Conservation (phyloP, 2,113 vertebrate species). For the Climacteris rufus region DNA sequence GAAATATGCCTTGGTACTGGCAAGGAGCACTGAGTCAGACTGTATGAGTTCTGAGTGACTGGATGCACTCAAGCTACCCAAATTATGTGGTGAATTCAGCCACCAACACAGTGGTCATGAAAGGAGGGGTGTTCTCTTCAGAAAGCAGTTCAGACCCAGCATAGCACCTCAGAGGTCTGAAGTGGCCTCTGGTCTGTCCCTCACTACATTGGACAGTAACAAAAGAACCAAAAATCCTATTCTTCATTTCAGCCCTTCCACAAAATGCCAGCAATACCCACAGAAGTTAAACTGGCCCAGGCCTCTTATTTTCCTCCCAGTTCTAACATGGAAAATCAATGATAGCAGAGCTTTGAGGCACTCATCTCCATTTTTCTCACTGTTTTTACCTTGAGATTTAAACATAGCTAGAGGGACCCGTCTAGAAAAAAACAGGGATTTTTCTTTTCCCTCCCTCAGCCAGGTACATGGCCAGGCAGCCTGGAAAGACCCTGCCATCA, state of each 20-base stretch:
- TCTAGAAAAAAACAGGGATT: neutral
- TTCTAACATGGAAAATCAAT: neutral
- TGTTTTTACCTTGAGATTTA: neutral
- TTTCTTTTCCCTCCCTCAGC: neutral
- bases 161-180: neutral
- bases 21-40: neutral
- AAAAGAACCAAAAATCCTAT: neutral
- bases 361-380: neutral
- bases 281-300: neutral
- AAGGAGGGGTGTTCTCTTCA: neutral
- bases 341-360: neutral
- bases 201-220: neutral
- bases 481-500: fast-evolving
- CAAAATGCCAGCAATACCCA: neutral
- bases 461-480: neutral
- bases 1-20: neutral
- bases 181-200: neutral
- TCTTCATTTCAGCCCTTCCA: neutral
- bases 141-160: neutral
- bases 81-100: neutral
- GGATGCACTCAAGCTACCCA: too few relatives aligned
- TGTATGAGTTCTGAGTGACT: neutral
- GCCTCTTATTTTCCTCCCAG: neutral
- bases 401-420: neutral
- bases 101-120: fast-evolving